Conservation (phyloP, 2,888 invertebrate species). For the Ecdyonurus torrentis region DNA sequence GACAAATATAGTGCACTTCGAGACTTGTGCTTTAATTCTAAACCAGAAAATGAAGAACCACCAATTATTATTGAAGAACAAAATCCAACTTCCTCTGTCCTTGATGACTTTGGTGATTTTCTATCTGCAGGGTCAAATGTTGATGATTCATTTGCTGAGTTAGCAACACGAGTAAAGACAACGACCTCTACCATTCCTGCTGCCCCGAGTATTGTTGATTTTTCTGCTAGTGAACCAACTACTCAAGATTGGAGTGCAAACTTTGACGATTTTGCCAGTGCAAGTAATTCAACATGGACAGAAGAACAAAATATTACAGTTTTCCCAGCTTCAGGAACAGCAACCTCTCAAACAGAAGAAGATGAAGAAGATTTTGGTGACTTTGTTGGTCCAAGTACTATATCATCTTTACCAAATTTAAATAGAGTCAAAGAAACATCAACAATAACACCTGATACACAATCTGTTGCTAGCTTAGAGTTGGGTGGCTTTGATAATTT, state of each 20-base stretch:
- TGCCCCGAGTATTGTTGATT: not conserved
- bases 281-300: not conserved
- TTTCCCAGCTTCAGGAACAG: not conserved
- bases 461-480: slow-evolving; percentile 26
- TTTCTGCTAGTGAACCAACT: not conserved
- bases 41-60: slow-evolving; percentile 11
- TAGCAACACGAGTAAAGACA: slow-evolving; percentile 7
- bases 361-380: slow-evolving; percentile 16
- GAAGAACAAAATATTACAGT: not conserved
- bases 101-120: slow-evolving; percentile 33
- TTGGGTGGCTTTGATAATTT: slow-evolving; percentile 15
- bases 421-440: not conserved
- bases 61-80: slow-evolving; percentile 16
- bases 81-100: slow-evolving; percentile 10
- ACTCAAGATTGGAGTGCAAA: slow-evolving; percentile 8
- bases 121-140: slow-evolving; percentile 22
- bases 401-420: not conserved
- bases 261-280: slow-evolving; percentile 6
- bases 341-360: not conserved
- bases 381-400: slow-evolving; percentile 12
- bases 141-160: slow-evolving; percentile 14
- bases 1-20: slow-evolving; percentile 32
- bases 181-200: not conserved
- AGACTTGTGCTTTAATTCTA: slow-evolving; percentile 18
- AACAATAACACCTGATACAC: slow-evolving; percentile 17